Conservation (phyloP, 2,888 invertebrate species). For the Eupithecia pulchellata region DNA sequence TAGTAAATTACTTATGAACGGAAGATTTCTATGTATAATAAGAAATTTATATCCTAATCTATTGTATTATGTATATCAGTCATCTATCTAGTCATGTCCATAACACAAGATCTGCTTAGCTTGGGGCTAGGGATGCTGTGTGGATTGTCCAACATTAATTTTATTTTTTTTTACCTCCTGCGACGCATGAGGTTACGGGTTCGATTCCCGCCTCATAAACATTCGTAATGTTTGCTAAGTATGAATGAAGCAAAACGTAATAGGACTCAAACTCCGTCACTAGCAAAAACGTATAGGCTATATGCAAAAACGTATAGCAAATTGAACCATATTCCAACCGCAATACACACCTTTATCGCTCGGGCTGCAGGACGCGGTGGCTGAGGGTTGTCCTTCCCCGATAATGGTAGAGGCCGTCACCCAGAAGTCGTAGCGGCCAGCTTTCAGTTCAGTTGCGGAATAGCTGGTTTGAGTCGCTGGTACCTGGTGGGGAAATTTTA, state of each 20-base stretch:
- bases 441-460: slow-evolving; percentile 93
- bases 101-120: no score
- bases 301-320: no score
- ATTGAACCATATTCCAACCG: neutral
- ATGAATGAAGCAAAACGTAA: neutral
- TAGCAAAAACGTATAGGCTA: slow-evolving; percentile 50
- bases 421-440: slow-evolving; percentile 96
- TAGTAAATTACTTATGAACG: neutral
- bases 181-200: no score
- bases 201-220: no score
- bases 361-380: slow-evolving; percentile 93
- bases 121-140: no score
- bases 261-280: no score
- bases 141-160: no score
- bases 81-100: no score
- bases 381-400: slow-evolving; percentile 96
- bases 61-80: no score
- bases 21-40: no score
- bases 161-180: no score
- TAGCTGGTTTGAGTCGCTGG: slow-evolving; percentile 94
- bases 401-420: slow-evolving; percentile 97
- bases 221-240: neutral
- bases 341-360: slow-evolving; percentile 88
- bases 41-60: no score
- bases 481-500: slow-evolving; percentile 64